phyloP scores from a whole-genome alignment of 2,888 invertebrate genomes.

The Cordilura impudica region DNA sequence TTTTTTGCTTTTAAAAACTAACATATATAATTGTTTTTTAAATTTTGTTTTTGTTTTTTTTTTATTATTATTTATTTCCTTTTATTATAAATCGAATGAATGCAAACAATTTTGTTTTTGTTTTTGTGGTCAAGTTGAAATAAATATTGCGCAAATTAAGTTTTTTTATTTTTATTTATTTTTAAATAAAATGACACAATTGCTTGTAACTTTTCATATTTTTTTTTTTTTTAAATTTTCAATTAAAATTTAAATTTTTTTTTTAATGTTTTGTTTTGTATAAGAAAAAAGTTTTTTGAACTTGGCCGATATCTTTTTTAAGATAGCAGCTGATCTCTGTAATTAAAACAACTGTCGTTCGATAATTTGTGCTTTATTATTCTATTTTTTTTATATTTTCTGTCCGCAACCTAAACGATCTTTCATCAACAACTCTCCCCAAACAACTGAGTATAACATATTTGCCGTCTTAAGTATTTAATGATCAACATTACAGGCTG shows the following conservation, averaged over 20 bases:
- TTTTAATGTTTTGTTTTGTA: neutral
- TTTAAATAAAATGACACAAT: slow-evolving; percentile 29
- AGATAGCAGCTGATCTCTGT: slow-evolving; percentile 32
- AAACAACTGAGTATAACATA: slow-evolving; percentile 36
- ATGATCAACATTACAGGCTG: slow-evolving; percentile 27
- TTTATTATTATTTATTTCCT: neutral
- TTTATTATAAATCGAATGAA: neutral
- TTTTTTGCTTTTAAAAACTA: neutral
- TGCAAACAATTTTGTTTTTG: slow-evolving; percentile 17
- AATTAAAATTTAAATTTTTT: slow-evolving; percentile 2
- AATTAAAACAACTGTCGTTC: slow-evolving; percentile 4
- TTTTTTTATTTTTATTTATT: neutral
- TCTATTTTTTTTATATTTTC: neutral
- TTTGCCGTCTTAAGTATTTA: slow-evolving; percentile 2
- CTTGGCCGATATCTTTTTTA: slow-evolving; percentile 50
- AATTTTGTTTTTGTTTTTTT: neutral
- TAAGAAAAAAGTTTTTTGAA: slow-evolving; percentile 51
- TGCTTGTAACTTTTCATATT: slow-evolving; percentile 6
- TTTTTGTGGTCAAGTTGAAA: slow-evolving; percentile 40
- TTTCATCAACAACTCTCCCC: slow-evolving; percentile 27
- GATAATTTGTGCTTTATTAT: neutral
- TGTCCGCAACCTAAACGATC: neutral
- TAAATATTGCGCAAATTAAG: slow-evolving; percentile 50
- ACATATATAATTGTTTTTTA: neutral
- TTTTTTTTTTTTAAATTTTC: neutral